Percentiles rank a stretch among this genome's conserved stretches.
Conservation (phyloP, 2,113 vertebrate species). For the Malurus cyaneus region DNA sequence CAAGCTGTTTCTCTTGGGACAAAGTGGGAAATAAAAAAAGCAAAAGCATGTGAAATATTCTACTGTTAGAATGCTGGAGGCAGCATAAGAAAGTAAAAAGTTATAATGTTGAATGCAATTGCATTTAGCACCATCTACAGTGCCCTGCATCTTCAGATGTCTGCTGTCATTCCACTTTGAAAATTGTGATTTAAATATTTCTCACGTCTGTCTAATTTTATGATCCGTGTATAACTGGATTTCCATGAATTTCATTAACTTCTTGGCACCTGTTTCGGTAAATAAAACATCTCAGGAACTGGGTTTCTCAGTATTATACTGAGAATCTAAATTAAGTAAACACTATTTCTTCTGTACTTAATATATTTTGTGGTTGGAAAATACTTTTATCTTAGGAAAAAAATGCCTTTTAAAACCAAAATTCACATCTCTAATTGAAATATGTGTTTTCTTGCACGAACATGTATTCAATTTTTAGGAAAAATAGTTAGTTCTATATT, state of each 20-base stretch:
- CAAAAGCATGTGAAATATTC: neutral
- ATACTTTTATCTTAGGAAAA: neutral
- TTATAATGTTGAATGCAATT: neutral
- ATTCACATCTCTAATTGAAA: neutral
- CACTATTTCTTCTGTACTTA: neutral
- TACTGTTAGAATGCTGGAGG: neutral
- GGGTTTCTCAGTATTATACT: neutral
- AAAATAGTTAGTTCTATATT: neutral
- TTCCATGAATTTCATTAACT: neutral
- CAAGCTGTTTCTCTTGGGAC: neutral
- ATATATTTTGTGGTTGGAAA: neutral
- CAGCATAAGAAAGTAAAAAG: neutral
- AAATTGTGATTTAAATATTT: neutral
- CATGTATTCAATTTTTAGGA: neutral
- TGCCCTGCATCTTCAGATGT: neutral
- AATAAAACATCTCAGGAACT: neutral
- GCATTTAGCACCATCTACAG: neutral
- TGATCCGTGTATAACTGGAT: neutral
- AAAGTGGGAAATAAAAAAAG: constrained; percentile 6
- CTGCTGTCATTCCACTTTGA: neutral
- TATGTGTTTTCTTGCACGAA: neutral
- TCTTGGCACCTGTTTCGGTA: neutral
- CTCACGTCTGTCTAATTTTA: neutral
- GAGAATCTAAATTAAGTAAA: neutral
- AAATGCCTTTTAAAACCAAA: neutral